Conservation (phyloP, 1,140 invertebrate genomes). For the Heliconius congener region DNA sequence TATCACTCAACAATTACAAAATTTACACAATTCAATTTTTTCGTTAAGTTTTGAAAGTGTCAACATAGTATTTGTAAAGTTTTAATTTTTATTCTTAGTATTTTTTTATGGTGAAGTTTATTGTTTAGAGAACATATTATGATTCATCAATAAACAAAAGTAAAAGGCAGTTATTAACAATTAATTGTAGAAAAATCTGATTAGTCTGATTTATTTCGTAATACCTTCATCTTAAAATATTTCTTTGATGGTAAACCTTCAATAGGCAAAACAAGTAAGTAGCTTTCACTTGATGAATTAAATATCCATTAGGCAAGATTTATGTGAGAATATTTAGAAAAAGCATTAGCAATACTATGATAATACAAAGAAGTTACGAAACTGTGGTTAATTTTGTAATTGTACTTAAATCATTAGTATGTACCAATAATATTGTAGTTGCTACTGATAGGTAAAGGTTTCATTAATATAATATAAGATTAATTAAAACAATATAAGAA, state of each 20-base stretch:
- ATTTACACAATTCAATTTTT: slow-evolving; percentile 4
- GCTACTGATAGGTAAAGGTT: background rate
- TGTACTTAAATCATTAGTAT: background rate
- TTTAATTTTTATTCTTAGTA: slow-evolving; percentile 13
- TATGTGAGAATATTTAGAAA: slow-evolving; percentile 4
- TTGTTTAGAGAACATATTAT: slow-evolving; percentile 39
- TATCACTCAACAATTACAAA: slow-evolving; percentile 8
- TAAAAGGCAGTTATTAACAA: background rate
- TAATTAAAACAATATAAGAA: too few species aligned
- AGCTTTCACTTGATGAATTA: slow-evolving; percentile 13
- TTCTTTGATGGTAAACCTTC: background rate
- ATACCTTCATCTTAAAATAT: background rate
- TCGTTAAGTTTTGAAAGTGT: background rate
- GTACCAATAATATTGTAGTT: background rate
- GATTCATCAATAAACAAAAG: slow-evolving; percentile 37
- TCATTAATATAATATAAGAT: too few species aligned
- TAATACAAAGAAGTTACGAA: background rate
- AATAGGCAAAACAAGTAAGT: slow-evolving; percentile 17
- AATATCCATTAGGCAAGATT: background rate
- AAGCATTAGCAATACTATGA: background rate
- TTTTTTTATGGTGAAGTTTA: slow-evolving; percentile 32
- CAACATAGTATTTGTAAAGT: slow-evolving; percentile 5
- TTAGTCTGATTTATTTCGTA: background rate
- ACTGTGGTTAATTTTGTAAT: background rate
- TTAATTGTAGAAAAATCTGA: background rate